Conservation (phyloP, 2,113 vertebrate genomes). For the Henicopernis longicauda region DNA sequence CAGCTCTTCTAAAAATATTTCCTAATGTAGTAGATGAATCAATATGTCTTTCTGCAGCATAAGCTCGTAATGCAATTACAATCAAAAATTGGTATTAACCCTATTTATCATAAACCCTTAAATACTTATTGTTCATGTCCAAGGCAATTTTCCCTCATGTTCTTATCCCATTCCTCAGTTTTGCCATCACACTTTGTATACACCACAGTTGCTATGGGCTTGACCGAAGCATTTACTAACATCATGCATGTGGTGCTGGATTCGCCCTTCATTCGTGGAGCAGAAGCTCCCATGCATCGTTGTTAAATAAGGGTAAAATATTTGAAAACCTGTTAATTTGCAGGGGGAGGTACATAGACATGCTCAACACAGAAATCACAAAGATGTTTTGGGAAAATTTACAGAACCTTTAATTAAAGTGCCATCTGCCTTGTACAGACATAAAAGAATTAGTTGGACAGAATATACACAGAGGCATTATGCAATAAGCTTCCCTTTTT, state of each 20-base stretch:
- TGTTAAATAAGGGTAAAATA: background rate
- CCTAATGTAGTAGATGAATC: background rate
- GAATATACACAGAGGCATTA: background rate
- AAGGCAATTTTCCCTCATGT: background rate
- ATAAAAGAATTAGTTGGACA: background rate
- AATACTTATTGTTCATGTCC: background rate
- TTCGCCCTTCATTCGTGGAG: background rate
- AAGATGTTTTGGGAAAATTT: conserved; percentile 7
- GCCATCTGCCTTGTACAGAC: conserved; percentile 7
- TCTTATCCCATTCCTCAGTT: background rate
- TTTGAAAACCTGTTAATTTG: conserved; percentile 21
- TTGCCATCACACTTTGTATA: background rate
- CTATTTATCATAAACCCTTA: background rate
- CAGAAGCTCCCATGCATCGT: background rate
- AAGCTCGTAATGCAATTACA: background rate
- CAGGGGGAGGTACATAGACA: background rate
- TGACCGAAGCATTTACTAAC: background rate
- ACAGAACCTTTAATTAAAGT: conserved; percentile 32
- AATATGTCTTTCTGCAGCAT: background rate
- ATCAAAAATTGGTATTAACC: background rate
- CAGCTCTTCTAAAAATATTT: background rate
- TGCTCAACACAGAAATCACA: background rate
- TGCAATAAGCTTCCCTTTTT: background rate
- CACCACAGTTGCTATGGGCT: background rate
- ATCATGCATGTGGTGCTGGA: background rate